These are phyloP conservation scores for Cavia aperea DNA, from an alignment of 2,113 vertebrate genomes.

Conservation along the genomic window DNA sequence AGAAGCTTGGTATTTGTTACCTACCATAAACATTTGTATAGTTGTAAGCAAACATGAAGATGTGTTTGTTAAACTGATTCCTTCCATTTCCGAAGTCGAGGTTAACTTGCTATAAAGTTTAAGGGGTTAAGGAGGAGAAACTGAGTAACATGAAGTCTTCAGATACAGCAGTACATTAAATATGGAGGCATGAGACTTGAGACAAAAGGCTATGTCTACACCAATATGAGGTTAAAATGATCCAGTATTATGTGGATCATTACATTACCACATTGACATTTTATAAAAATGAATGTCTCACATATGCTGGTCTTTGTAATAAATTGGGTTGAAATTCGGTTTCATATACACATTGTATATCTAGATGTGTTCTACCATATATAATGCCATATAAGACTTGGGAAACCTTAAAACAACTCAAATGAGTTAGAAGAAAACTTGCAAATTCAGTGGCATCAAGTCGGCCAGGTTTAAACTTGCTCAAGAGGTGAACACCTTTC, in stretches of 20 bases:
- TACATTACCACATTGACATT: background rate
- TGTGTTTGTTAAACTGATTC: background rate
- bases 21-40: background rate
- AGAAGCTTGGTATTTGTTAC: background rate
- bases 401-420: slow-evolving; percentile 76
- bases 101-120: background rate
- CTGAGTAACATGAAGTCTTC: background rate
- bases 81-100: background rate
- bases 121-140: background rate
- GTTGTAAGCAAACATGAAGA: background rate
- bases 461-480: slow-evolving; percentile 21
- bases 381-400: slow-evolving; percentile 63
- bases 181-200: background rate
- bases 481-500: background rate
- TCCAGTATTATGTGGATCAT: background rate
- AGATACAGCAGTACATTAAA: background rate
- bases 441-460: slow-evolving; percentile 59
- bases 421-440: slow-evolving; percentile 50
- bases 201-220: background rate
- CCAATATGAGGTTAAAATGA: background rate
- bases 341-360: slow-evolving; percentile 71
- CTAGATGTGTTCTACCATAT: slow-evolving; percentile 70
- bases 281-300: slow-evolving; percentile 44
- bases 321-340: slow-evolving; percentile 65
- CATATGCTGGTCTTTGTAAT: slow-evolving; percentile 59